These are phyloP conservation scores for Rousettus madagascariensis DNA, from an alignment of 2,797 vertebrate genomes.

Conservation along the genomic window DNA sequence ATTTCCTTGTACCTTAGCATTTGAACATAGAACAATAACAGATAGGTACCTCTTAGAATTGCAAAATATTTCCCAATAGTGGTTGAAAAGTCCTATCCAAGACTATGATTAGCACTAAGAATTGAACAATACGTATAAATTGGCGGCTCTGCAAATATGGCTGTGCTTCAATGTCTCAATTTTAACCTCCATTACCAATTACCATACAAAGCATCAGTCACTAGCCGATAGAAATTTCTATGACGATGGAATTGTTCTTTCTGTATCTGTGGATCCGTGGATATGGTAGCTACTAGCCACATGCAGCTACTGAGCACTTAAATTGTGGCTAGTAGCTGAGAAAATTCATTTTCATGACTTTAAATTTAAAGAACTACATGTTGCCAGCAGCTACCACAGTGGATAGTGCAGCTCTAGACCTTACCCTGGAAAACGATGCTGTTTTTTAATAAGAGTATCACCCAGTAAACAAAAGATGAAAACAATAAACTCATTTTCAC, in stretches of 20 bases:
- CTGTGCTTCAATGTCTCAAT: neutral
- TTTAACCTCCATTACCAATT: neutral
- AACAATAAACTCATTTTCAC: conserved; percentile 19
- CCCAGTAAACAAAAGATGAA: neutral
- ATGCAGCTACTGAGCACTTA: neutral
- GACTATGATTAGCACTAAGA: neutral
- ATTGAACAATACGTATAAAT: neutral
- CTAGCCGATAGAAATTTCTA: neutral
- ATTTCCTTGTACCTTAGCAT: conserved; percentile 29
- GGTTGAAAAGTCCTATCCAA: neutral
- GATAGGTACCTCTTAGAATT: neutral
- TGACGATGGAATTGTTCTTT: neutral
- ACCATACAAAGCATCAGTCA: neutral
- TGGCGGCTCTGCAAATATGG: neutral
- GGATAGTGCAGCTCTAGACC: neutral
- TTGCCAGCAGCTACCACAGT: neutral
- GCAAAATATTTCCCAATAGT: neutral
- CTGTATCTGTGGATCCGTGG: neutral
- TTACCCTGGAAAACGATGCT: neutral
- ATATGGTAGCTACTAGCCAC: neutral
- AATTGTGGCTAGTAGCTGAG: neutral
- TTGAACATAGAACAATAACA: conserved; percentile 25
- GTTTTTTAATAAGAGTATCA: neutral
- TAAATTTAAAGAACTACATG: neutral
- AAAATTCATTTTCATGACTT: conserved; percentile 34